Evolutionary conservation across 1,140 invertebrate genomes (phyloP).

Genomic region (roundworm (Caenorhabditis elegans)): DNA sequence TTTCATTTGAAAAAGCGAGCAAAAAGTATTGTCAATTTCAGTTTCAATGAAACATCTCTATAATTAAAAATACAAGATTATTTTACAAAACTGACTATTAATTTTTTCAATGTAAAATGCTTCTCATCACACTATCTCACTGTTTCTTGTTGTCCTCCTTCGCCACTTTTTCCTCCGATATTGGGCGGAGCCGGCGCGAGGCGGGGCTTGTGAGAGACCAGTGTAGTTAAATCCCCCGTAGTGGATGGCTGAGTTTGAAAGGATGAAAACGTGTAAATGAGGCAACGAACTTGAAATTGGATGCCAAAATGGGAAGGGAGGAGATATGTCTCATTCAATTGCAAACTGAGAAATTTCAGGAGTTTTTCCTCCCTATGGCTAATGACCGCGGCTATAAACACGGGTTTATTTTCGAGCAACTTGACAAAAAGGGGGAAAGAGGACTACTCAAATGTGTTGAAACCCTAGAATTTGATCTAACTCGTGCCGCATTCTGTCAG

Average conservation of each 20-base stretch:
- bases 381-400: conserved; percentile 11
- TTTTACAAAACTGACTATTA: too few relatives aligned
- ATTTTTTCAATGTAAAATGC: too few relatives aligned
- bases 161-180: too few relatives aligned
- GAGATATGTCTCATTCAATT: background rate
- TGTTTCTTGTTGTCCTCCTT: too few relatives aligned
- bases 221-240: background rate
- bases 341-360: background rate
- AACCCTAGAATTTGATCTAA: conserved; percentile 28
- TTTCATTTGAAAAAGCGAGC: too few relatives aligned
- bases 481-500: background rate
- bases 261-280: conserved; percentile 17
- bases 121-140: too few relatives aligned
- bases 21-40: too few relatives aligned
- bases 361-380: background rate
- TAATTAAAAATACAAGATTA: too few relatives aligned
- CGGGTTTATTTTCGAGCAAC: background rate
- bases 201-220: background rate
- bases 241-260: conserved; percentile 26
- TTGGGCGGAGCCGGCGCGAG: too few relatives aligned
- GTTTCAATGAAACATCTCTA: too few relatives aligned
- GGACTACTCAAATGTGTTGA: background rate
- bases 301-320: background rate
- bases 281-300: conserved; percentile 1
- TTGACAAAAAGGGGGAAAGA: background rate